phyloP scores from a whole-genome alignment of 2,888 invertebrate genomes.

The Ypsolopha sequella region DNA sequence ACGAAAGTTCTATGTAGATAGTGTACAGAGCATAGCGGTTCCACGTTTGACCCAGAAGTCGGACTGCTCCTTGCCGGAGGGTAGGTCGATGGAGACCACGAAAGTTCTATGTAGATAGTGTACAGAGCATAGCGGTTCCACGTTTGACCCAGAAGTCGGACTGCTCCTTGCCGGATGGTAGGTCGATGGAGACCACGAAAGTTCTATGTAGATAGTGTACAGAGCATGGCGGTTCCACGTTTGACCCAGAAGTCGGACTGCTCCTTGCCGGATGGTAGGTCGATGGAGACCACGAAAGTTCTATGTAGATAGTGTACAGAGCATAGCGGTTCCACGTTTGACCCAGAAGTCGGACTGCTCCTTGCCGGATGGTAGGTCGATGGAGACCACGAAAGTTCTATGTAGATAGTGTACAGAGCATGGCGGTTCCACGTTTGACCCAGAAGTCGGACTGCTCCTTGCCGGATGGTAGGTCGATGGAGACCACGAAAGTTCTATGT shows the following conservation, averaged over 20 bases:
- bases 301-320: constrained; percentile 80
- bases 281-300: constrained; percentile 84
- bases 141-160: constrained; percentile 90
- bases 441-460: constrained; percentile 81
- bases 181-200: constrained; percentile 85
- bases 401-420: constrained; percentile 79
- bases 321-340: constrained; percentile 86
- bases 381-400: constrained; percentile 83
- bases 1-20: constrained; percentile 79
- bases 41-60: constrained; percentile 92
- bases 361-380: constrained; percentile 81
- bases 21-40: constrained; percentile 84
- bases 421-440: constrained; percentile 88
- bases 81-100: constrained; percentile 85
- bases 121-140: constrained; percentile 86
- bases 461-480: constrained; percentile 83
- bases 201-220: constrained; percentile 78
- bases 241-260: constrained; percentile 87
- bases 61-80: constrained; percentile 75
- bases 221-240: constrained; percentile 84
- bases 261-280: constrained; percentile 80
- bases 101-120: constrained; percentile 77
- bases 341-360: constrained; percentile 86
- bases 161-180: constrained; percentile 77
- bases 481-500: constrained; percentile 81